These are phyloP conservation scores for Ophion ellenae DNA, from an alignment of 2,888 invertebrate species.

Conservation along the genomic window DNA sequence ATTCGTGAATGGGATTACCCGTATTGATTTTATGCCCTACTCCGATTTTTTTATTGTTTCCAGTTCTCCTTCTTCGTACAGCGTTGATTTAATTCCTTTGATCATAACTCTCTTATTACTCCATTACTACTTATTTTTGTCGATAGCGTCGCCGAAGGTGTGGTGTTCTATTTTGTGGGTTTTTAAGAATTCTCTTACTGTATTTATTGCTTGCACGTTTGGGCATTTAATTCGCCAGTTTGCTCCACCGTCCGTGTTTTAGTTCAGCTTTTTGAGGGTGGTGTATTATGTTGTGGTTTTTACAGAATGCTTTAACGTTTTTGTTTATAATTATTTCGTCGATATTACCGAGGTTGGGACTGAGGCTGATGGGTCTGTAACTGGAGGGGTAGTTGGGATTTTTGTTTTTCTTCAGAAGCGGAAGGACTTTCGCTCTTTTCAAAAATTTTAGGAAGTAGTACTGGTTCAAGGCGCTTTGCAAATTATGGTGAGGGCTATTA, in stretches of 20 bases:
- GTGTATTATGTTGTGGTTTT: conserved; percentile 21
- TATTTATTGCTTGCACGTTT: too few species aligned
- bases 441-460: conserved; percentile 44
- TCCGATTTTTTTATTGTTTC: too few species aligned
- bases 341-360: conserved; percentile 49
- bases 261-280: conserved; percentile 14
- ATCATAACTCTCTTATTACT: too few species aligned
- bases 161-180: too few species aligned
- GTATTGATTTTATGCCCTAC: too few species aligned
- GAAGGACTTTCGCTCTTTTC: conserved; percentile 47
- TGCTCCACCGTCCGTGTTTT: too few species aligned
- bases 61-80: too few species aligned
- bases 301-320: not conserved
- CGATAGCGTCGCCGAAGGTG: too few species aligned
- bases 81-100: too few species aligned
- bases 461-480: conserved; percentile 53
- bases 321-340: conserved; percentile 37
- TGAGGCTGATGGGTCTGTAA: conserved; percentile 57
- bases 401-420: conserved; percentile 34
- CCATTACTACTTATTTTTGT: too few species aligned
- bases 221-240: not conserved
- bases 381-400: conserved; percentile 38
- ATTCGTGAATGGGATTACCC: too few species aligned
- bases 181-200: too few species aligned
- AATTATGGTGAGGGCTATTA: conserved; percentile 21